Base-by-base conservation (phyloP, 2,113 vertebrate genomes). In the Neogobius melanostomus region DNA sequence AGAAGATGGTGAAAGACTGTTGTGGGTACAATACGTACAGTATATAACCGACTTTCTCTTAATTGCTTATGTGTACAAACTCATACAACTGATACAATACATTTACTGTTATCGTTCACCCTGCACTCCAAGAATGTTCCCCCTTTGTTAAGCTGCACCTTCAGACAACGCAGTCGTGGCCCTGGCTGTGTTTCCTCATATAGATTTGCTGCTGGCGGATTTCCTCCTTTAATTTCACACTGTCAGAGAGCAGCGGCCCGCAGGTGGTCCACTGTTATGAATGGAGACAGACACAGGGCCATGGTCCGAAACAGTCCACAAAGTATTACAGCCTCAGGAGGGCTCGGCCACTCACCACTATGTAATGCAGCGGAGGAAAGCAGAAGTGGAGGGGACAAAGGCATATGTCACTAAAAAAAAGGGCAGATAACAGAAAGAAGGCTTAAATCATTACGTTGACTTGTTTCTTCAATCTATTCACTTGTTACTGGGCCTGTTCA, bases 201-300 rank as follows among this genome's bases (percentile, higher is more conserved):
- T 79, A 80, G 82, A 46, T 59, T 63, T 60, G 84, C 85, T 82
- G 69, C 79, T 75, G 77, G 80, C 79, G 3, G 67, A 84, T 78
- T 82, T 80, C 78, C 77, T 82, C 77, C 86, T 86, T 87, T 89
- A 85, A 88, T 86, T 90, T 91, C 28, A 36, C 28, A 36, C 83
- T 78, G 80, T 89, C 82, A 88, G 80, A 82, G 77, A 65, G 47
- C 44, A 53, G 72, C 74, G 73, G 77, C 78, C 86, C 82, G 50
- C 71, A 66, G 86, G 85, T 81, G 83, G 73, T 81, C 74, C 68
- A 71, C 64, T 85, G 79, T 87, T 88, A 86, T 86, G 84, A 85
- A 87, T 87, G 89, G 85, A 87, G 86, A 89, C 87, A 79, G 73
- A 85, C 85, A 70, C 77, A 75, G 77, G 76, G 84, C 85, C 84